Base-by-base conservation (phyloP, 1,140 invertebrate genomes). In the Penaeus japonicus region DNA sequence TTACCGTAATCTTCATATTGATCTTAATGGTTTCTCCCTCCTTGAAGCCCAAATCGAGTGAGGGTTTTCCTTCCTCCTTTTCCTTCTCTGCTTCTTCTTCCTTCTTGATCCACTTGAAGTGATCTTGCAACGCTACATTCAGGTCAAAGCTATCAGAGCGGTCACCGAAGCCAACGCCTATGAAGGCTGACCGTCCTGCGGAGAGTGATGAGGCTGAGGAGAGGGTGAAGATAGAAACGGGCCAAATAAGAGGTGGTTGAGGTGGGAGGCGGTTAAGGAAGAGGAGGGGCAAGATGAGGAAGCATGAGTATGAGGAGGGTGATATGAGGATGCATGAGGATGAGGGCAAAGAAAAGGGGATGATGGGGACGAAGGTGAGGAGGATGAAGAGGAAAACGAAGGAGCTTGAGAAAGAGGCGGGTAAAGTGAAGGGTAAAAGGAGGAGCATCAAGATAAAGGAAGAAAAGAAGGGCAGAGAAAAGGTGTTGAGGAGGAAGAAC, bases 1-100 rank as follows among this genome's bases (percentile, higher is more conserved):
- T 94, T 94, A 98, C 97, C 90, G 96, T 97, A 91, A 99, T 98
- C 93, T 97, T 97, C 96, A 98, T 98, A 92, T 99, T 99, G 70
- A 99, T 98, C 94, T 98, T 99, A 90, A 99, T 99, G 22, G 98
- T 99, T 94, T 99, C 97, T 39, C 98, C 98, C 92, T 99, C 98
- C 92, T 99, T 99, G 92, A 99, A 99, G 86, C 97, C 96, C n/a
- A 99, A 94, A 94, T 99, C 98, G 24, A 99, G 93, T 91, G 97
- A 95, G 88, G 97, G 97, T 91, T 95, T 95, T 47, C 92, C 91
- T 77, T 92, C 92, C 91, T 97, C 96, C 89, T 96, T 96, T 92
- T 96, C 96, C 81, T 92, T 91, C 79, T 92, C 91, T 70, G 96
- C 96, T 93, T 96, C 94, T 92, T 98, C 96, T 91, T 97, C 96